Conservation (phyloP, 2,113 vertebrate genomes). For the Rhinolophus ferrumequinum region DNA sequence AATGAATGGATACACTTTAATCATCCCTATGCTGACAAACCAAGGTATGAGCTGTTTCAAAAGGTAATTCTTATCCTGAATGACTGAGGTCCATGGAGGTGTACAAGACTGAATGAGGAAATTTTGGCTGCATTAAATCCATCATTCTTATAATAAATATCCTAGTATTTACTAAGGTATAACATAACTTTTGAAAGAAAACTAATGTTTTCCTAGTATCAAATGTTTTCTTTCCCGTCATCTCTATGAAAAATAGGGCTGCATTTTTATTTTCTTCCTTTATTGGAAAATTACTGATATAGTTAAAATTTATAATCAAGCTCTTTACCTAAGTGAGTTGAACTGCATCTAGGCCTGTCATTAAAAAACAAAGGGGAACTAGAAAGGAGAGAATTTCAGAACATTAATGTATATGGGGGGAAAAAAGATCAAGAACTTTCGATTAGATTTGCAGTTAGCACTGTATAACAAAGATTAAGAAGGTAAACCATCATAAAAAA, state of each 20-base stretch:
- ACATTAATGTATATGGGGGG: not conserved
- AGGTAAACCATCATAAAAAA: not conserved
- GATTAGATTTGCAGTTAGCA: not conserved
- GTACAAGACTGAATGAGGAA: not conserved
- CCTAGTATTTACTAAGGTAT: not conserved
- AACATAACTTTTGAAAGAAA: not conserved
- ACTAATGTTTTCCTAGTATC: not conserved
- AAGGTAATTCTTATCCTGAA: not conserved
- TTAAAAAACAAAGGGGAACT: not conserved
- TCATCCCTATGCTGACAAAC: slow-evolving; percentile 91
- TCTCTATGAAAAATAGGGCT: not conserved
- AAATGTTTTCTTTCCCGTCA: not conserved
- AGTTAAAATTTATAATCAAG: not conserved
- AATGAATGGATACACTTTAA: slow-evolving; percentile 96
- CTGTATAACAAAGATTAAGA: slow-evolving; percentile 12
- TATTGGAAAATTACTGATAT: not conserved
- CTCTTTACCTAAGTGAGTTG: not conserved
- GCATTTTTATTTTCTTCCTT: not conserved
- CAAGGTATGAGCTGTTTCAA: slow-evolving; percentile 87
- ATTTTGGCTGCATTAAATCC: not conserved
- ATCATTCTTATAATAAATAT: slow-evolving; percentile 1
- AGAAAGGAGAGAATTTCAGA: not conserved
- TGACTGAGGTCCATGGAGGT: not conserved
- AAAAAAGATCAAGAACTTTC: not conserved
- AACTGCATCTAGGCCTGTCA: not conserved